Evolutionary conservation across 2,797 vertebrate genomes (phyloP).

Genomic region (Arnoldichthys spilopterus): DNA sequence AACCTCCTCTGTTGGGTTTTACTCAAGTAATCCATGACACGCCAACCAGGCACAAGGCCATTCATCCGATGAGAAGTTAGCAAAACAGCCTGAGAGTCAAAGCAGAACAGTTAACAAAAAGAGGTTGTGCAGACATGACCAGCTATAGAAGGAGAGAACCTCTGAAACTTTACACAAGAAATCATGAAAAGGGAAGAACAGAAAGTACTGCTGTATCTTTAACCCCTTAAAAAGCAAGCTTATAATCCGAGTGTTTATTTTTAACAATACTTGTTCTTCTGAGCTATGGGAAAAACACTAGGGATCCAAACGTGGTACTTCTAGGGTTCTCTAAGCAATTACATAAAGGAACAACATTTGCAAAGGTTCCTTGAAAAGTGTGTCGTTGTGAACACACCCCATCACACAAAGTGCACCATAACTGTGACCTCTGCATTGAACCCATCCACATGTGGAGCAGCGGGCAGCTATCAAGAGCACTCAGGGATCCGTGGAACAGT

Average conservation of each 20-base stretch:
- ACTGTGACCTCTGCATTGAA: no score
- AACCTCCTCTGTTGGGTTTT: constrained; percentile 42
- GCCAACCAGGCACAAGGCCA: constrained; percentile 39
- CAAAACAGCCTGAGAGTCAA: constrained; percentile 5
- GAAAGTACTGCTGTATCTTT: neutral
- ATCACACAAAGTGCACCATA: no score
- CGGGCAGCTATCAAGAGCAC: no score
- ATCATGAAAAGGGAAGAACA: neutral
- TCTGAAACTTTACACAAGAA: neutral
- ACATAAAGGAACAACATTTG: neutral
- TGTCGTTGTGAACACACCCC: no score
- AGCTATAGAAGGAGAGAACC: neutral
- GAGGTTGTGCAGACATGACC: neutral
- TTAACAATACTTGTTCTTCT: no score
- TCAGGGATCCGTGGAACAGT: no score
- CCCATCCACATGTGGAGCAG: no score
- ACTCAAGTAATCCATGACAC: constrained; percentile 48
- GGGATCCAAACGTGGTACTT: neutral
- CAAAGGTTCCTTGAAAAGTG: no score
- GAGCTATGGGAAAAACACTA: no score
- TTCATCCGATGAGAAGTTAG: constrained; percentile 46
- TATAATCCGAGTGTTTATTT: no score
- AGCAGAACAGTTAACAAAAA: constrained; percentile 24
- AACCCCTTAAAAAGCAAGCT: no score
- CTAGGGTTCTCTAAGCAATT: neutral